These are phyloP conservation scores for Fistularia commersonii DNA, from an alignment of 2,797 vertebrate species.

Conservation along the genomic window DNA sequence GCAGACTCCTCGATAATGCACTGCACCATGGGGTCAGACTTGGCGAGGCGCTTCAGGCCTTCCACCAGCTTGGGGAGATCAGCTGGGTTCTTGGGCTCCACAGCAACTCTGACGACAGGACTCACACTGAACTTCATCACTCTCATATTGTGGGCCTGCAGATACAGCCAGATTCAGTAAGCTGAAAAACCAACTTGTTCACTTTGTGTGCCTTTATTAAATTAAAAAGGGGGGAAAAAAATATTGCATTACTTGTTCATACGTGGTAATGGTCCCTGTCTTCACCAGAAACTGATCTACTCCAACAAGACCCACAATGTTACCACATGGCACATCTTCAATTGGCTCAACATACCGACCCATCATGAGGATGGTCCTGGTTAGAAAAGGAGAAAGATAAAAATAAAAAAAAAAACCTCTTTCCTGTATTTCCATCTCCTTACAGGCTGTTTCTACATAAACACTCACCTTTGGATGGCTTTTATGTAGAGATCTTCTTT, in stretches of 20 bases:
- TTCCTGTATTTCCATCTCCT: not conserved
- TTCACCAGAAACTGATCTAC: conserved; percentile 93
- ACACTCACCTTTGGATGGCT: conserved; percentile 89
- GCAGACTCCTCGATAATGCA: conserved; percentile 97
- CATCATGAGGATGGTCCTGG: conserved; percentile 96
- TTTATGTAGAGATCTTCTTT: conserved; percentile 94
- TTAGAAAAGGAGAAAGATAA: not conserved
- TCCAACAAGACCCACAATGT: conserved; percentile 92
- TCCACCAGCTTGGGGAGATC: conserved; percentile 95
- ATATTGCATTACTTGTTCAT: conserved; percentile 62
- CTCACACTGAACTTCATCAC: conserved; percentile 98
- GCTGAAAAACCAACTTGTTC: not conserved
- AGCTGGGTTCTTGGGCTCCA: conserved; percentile 92
- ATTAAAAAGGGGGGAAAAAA: not conserved
- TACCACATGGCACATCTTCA: conserved; percentile 92
- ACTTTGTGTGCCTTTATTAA: not conserved
- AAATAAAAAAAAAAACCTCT: too few species aligned
- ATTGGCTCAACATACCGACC: conserved; percentile 92
- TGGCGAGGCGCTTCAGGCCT: conserved; percentile 91
- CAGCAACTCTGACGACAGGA: conserved; percentile 91
- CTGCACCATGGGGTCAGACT: conserved; percentile 97
- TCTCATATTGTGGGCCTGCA: conserved; percentile 89
- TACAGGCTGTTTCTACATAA: not conserved
- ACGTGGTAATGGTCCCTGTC: conserved; percentile 94
- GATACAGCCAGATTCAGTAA: conserved; percentile 2